Base-by-base conservation (phyloP, 53 echinoderm and acorn worm genomes). In the Paracentrotus lividus region DNA sequence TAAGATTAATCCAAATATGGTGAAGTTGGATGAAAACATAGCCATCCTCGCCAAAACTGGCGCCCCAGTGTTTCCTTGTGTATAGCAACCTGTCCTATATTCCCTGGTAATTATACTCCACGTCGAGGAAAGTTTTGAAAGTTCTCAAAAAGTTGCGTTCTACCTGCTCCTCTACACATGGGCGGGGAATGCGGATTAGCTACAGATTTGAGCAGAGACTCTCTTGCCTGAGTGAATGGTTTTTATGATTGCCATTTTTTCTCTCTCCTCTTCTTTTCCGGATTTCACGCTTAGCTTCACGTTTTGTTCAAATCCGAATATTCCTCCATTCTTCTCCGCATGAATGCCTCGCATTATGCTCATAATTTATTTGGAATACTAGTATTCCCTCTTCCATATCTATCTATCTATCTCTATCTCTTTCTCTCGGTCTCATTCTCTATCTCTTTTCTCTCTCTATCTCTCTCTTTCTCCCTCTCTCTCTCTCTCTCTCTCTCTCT, bases 1-100 rank as follows among this genome's bases (percentile, higher is more conserved):
- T 24, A 81, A 81, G n/a, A 81, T 81, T n/a, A 81, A 13, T 81
- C 81, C 81, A 44, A 81, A 81, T n/a, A 81, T 47, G 81, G 47
- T 27, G 47, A 81, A 0, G 47, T 45, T 23, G n/a, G 26, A 49
- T 81, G 47, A 81, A 81, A 45, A 7, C 9, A 8, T n/a, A 9
- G 33, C 12, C n/a, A 47, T 81, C 81, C 81, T 45, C 81, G 81
- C 81, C 81, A 81, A 45, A 49, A 7, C 27, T 81, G 81, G 81
- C 81, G 81, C n/a, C 47, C 81, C n/a, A 9, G 81, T 2, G 26
- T 26, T 10, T 3, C 12, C 47, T 27, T 0, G 1, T 0, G 1
- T 26, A 20, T 1, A 45, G 10, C 26, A 18, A 1, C 0, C 27
- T 81, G 27, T 47, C 47, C 10, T 47, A 45, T 81, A 45, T 21